Evolutionary conservation across 2,797 vertebrate genomes (phyloP), one percentile per base, ranked within the genome.

Genomic region (Hafferia zeledoni): DNA sequence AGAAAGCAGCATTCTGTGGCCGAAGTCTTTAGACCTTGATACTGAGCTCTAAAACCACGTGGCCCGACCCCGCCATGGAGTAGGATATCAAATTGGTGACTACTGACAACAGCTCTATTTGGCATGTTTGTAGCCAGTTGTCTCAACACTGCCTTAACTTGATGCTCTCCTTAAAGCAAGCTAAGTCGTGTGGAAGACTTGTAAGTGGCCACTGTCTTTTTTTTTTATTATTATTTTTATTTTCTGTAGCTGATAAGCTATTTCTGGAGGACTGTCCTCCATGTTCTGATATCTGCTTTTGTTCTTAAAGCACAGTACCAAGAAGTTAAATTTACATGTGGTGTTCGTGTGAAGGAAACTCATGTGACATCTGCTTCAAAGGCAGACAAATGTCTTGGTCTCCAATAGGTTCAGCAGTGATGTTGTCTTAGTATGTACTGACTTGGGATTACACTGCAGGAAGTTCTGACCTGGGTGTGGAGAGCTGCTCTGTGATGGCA

Each of bases 131-230:
- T 93, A 94, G 94, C 95, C 93, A 79, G 91, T 96, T 95, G 94
- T 96, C 92, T 97, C 94, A 89, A 95, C 93, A 88, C 95, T 97
- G 96, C 96, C 95, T 96, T 97, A 97, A 96, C 95, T 95, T 16
- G 56, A 95, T 53, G 92, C 91, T 97, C 89, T 94, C 92, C 87
- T 96, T 96, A 94, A 94, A 93, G 77, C 90, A 94, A 95, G 87
- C 84, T 96, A 96, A 96, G 81, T 97, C 71, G 5, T 94, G 83
- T 90, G 94, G 96, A 96, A 95, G 95, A 95, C 78, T 92, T 95
- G 96, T 95, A 95, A 94, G 93, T 96, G 95, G 93, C 94, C 93
- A 92, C 94, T 93, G 95, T 96, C 85, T 94, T 46, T 39, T 72
- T 72, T 77, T 92, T 70, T 25, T 77, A 57, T 24, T 83, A 70